phyloP scores from a whole-genome alignment of 2,113 vertebrate species.

The Calonectris borealis region DNA sequence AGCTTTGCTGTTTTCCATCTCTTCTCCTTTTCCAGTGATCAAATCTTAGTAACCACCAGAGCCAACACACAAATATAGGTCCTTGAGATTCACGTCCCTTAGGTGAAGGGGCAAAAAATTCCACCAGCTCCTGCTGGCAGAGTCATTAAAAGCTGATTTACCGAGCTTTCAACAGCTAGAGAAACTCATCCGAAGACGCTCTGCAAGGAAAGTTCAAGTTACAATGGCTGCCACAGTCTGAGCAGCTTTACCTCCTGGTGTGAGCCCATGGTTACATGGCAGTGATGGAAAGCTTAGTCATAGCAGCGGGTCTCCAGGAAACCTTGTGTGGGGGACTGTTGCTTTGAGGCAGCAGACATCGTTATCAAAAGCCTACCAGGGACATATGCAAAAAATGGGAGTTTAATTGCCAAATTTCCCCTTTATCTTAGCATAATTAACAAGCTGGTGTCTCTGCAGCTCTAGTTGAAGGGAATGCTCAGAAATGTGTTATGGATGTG shows the following conservation, averaged over 20 bases:
- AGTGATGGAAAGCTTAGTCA: slow-evolving; percentile 17
- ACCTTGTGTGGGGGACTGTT: neutral
- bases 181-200: slow-evolving; percentile 9
- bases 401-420: slow-evolving; percentile 33
- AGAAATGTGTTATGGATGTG: neutral
- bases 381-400: neutral
- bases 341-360: slow-evolving; percentile 6
- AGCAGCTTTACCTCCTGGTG: slow-evolving; percentile 31
- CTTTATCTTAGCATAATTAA: slow-evolving; percentile 54
- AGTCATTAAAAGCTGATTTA: slow-evolving; percentile 8
- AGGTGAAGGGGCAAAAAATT: neutral
- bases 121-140: neutral
- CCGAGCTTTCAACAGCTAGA: neutral
- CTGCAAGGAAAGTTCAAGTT: neutral
- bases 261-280: neutral
- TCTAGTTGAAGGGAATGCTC: neutral
- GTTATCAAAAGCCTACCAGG: slow-evolving; percentile 29
- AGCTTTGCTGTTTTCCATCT: neutral
- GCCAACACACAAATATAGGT: neutral
- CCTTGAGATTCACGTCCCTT: neutral
- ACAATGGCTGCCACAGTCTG: slow-evolving; percentile 29
- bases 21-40: neutral
- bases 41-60: neutral
- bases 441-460: neutral
- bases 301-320: slow-evolving; percentile 38